phyloP scores from a whole-genome alignment of 2,888 invertebrate species.

The Tolmerus cingulatus region DNA sequence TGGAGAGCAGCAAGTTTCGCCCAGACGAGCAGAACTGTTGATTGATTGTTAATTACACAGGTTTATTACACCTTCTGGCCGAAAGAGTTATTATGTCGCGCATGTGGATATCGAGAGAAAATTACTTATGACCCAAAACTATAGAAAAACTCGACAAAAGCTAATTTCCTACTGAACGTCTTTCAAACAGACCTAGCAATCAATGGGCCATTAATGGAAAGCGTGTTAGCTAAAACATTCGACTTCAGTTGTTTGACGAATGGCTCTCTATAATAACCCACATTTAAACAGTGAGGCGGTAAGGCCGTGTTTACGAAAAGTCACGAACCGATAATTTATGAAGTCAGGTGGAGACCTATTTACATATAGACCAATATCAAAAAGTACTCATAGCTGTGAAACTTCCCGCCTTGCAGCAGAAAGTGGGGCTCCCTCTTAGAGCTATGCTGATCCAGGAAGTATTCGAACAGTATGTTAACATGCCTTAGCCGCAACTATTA shows the following conservation, averaged over 20 bases:
- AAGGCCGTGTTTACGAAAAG: slow-evolving; percentile 36
- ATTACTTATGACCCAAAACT: background rate
- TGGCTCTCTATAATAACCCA: slow-evolving; percentile 28
- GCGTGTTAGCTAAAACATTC: slow-evolving; percentile 15
- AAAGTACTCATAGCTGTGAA: slow-evolving; percentile 1
- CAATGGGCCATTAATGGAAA: slow-evolving; percentile 23
- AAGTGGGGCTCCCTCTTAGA: background rate
- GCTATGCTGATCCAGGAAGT: background rate
- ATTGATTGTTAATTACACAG: slow-evolving; percentile 38
- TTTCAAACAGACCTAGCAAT: slow-evolving; percentile 27
- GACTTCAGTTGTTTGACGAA: slow-evolving; percentile 36
- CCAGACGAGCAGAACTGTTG: slow-evolving; percentile 4
- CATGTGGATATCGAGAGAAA: background rate
- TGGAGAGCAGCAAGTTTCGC: background rate
- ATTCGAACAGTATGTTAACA: background rate
- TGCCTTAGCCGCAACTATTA: background rate
- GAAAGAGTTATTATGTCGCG: slow-evolving; percentile 21
- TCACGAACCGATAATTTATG: slow-evolving; percentile 43
- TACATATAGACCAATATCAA: slow-evolving; percentile 22
- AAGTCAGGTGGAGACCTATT: slow-evolving; percentile 27
- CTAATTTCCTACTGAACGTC: slow-evolving; percentile 11
- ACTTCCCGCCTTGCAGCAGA: slow-evolving; percentile 25
- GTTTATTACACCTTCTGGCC: slow-evolving; percentile 27
- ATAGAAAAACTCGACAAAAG: slow-evolving; percentile 23
- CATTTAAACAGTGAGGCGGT: background rate